These are phyloP conservation scores for Spilogale gracilis DNA, from an alignment of 2,113 vertebrate genomes.

Conservation along the genomic window DNA sequence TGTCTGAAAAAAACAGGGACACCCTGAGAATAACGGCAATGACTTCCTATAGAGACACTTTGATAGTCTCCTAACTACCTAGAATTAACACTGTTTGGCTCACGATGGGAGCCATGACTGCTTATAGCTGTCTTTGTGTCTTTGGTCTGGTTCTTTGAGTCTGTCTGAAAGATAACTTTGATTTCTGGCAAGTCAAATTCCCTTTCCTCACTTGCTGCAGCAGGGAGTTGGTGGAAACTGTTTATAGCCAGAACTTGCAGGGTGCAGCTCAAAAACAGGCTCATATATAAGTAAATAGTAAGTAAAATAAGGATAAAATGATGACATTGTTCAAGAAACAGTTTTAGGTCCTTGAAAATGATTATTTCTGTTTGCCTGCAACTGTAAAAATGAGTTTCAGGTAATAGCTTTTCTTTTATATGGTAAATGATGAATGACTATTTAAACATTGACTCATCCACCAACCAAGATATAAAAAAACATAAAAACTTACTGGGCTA, in stretches of 20 bases:
- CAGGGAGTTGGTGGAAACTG: slow-evolving; percentile 71
- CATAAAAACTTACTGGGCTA: slow-evolving; percentile 88
- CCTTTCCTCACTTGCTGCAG: not conserved
- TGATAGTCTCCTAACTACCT: not conserved
- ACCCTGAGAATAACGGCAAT: not conserved
- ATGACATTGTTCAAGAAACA: slow-evolving; percentile 91
- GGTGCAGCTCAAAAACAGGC: slow-evolving; percentile 81
- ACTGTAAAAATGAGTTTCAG: slow-evolving; percentile 91
- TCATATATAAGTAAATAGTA: slow-evolving; percentile 87
- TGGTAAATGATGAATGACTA: slow-evolving; percentile 89
- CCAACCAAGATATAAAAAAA: slow-evolving; percentile 88
- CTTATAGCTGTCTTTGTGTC: slow-evolving; percentile 8
- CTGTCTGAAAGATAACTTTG: slow-evolving; percentile 79
- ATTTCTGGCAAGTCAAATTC: slow-evolving; percentile 74
- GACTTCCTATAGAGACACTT: not conserved
- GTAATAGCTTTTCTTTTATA: slow-evolving; percentile 92
- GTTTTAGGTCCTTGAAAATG: slow-evolving; percentile 91
- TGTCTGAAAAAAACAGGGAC: not conserved
- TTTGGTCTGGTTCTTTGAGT: slow-evolving; percentile 71
- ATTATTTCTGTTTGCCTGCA: slow-evolving; percentile 90
- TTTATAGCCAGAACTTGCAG: slow-evolving; percentile 78
- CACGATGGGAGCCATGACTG: not conserved
- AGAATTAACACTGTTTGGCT: not conserved
- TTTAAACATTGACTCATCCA: slow-evolving; percentile 90
- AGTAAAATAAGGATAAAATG: slow-evolving; percentile 90